Evolutionary conservation across 2,888 invertebrate species (phyloP).

Genomic region (Patella caerulea): DNA sequence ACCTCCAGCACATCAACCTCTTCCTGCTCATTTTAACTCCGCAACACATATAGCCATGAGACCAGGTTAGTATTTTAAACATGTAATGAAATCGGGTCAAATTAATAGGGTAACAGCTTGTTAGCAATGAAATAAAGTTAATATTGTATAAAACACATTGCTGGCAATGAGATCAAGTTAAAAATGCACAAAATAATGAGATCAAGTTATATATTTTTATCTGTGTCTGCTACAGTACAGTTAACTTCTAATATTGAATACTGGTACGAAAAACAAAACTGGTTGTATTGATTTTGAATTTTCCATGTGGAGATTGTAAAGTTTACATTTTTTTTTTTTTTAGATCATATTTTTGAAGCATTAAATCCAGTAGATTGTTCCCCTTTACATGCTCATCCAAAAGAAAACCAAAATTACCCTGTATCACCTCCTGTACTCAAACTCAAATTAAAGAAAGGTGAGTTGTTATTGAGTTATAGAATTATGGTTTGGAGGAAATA

Average conservation of each 20-base stretch:
- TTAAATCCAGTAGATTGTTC: conserved; percentile 30
- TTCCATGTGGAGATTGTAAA: background rate
- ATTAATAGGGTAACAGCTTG: no score
- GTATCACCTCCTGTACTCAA: conserved; percentile 49
- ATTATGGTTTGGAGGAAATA: no score
- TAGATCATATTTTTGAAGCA: conserved; percentile 31
- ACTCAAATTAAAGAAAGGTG: conserved; percentile 61
- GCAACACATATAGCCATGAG: conserved; percentile 64
- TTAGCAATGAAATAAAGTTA: no score
- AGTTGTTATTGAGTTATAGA: background rate
- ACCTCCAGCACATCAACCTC: conserved; percentile 63
- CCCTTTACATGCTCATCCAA: conserved; percentile 31
- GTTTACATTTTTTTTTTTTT: conserved; percentile 5
- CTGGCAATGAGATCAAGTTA: no score
- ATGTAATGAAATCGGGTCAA: no score
- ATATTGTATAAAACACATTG: no score
- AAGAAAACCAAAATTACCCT: conserved; percentile 50
- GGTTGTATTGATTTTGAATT: no score
- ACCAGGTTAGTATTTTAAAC: conserved; percentile 52
- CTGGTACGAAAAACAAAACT: no score
- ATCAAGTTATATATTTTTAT: no score
- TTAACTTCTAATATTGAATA: no score
- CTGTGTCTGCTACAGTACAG: no score
- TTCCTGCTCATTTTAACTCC: conserved; percentile 63
- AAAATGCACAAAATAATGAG: no score